Conservation (phyloP, 2,797 vertebrate genomes). For the Acanthurus tractus region DNA sequence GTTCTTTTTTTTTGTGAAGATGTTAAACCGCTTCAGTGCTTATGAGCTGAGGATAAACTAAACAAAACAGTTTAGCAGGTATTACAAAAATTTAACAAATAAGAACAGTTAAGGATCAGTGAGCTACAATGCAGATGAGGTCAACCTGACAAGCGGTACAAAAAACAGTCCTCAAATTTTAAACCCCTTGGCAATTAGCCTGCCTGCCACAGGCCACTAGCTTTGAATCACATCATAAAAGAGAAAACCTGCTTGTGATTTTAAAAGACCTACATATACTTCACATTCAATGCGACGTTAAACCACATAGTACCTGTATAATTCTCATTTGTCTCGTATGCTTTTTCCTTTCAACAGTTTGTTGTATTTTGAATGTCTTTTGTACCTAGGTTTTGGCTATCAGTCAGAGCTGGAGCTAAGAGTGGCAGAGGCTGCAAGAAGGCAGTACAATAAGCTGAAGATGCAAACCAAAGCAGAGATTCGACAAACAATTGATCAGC, state of each 20-base stretch:
- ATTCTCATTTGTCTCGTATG: not conserved
- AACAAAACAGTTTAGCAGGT: not conserved
- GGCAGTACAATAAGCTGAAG: conserved; percentile 98
- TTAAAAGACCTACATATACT: too few species aligned
- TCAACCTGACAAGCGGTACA: not conserved
- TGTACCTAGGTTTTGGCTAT: conserved; percentile 91
- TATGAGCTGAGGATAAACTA: not conserved
- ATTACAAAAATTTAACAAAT: not conserved
- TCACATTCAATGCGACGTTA: not conserved
- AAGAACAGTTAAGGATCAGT: not conserved
- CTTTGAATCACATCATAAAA: too few species aligned
- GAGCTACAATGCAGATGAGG: not conserved
- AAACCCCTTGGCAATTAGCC: too few species aligned
- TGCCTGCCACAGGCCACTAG: too few species aligned
- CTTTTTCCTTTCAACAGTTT: not conserved
- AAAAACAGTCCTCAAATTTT: not conserved
- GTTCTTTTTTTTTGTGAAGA: too few species aligned
- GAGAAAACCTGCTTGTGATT: too few species aligned
- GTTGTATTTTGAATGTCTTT: conserved; percentile 5
- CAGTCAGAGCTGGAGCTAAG: conserved; percentile 95
- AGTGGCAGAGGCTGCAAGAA: conserved; percentile 95
- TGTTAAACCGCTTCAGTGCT: too few species aligned
- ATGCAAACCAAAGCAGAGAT: conserved; percentile 99
- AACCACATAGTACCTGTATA: not conserved
- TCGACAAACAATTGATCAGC: conserved; percentile 95